phyloP scores from a whole-genome alignment of 2,888 invertebrate species.

The Meta bourneti region DNA sequence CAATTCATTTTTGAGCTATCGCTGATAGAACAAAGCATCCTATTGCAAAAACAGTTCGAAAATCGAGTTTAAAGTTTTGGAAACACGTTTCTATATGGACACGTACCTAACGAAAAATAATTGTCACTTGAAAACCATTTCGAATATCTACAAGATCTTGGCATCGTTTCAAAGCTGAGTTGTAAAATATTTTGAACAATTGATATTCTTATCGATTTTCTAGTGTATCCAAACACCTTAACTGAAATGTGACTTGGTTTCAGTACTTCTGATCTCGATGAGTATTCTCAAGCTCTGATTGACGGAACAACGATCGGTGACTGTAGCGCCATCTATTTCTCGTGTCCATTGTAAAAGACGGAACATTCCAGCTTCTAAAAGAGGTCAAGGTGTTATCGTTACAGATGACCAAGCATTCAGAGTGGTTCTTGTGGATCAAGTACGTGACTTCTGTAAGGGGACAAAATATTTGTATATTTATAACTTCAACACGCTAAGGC shows the following conservation, averaged over 20 bases:
- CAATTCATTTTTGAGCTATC: too few relatives aligned
- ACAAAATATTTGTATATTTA: background rate
- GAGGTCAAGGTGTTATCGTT: background rate
- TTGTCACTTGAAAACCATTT: too few relatives aligned
- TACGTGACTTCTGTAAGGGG: background rate
- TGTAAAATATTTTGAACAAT: too few relatives aligned
- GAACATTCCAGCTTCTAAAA: background rate
- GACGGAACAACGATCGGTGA: slow-evolving; percentile 66
- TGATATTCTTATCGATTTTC: too few relatives aligned
- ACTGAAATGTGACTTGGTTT: background rate
- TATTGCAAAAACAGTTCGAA: too few relatives aligned
- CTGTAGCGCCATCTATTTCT: slow-evolving; percentile 49
- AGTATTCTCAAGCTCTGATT: slow-evolving; percentile 62
- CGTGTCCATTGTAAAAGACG: slow-evolving; percentile 22
- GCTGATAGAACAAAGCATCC: too few relatives aligned
- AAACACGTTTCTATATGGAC: too few relatives aligned
- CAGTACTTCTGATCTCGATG: slow-evolving; percentile 56
- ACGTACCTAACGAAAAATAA: too few relatives aligned
- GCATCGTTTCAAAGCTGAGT: too few relatives aligned
- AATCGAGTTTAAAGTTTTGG: too few relatives aligned
- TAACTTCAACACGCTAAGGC: background rate
- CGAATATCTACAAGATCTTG: too few relatives aligned
- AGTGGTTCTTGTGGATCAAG: background rate
- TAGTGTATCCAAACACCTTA: too few relatives aligned
- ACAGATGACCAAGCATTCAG: background rate